A percentile compares a stretch with the other conserved stretches of the same genome.
phyloP scores from a whole-genome alignment of 30 jellyfish, hydroid and myxozoan genomes.

The Cassiopea xamachana region DNA sequence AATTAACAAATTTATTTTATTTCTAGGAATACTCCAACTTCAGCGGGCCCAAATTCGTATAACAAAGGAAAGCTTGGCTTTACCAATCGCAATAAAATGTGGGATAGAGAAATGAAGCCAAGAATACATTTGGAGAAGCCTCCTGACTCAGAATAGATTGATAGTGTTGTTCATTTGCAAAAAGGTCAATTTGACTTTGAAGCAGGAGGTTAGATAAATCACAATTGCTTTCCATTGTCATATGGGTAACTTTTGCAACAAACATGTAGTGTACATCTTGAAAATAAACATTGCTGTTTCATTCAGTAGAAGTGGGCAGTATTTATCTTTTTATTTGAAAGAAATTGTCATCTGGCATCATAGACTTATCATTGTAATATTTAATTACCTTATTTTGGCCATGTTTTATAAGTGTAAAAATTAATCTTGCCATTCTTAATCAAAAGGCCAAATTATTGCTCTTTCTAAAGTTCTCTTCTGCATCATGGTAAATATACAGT shows the following conservation, averaged over 20 bases:
- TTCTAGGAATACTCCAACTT: slow-evolving; percentile 89
- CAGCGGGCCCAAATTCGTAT: slow-evolving; percentile 96
- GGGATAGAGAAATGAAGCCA: slow-evolving; percentile 91
- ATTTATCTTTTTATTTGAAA: too few species aligned
- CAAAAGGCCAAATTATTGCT: neutral
- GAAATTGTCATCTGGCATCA: too few species aligned
- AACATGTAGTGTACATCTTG: too few species aligned
- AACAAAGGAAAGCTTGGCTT: slow-evolving; percentile 94
- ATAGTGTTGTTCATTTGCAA: neutral
- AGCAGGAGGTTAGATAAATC: too few species aligned
- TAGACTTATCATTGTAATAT: too few species aligned
- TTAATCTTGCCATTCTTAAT: neutral
- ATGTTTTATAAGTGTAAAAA: neutral
- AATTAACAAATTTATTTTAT: neutral
- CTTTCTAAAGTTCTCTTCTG: neutral
- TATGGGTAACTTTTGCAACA: too few species aligned
- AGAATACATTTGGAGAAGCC: slow-evolving; percentile 84
- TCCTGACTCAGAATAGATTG: slow-evolving; percentile 9
- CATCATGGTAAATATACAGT: neutral
- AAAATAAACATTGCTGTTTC: too few species aligned
- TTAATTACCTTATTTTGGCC: neutral
- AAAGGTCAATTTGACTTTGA: too few species aligned
- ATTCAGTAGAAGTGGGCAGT: too few species aligned
- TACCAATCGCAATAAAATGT: slow-evolving; percentile 54
- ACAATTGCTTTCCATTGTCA: too few species aligned